phyloP scores from a whole-genome alignment of 2,113 vertebrate species.

The Mastomys natalensis region DNA sequence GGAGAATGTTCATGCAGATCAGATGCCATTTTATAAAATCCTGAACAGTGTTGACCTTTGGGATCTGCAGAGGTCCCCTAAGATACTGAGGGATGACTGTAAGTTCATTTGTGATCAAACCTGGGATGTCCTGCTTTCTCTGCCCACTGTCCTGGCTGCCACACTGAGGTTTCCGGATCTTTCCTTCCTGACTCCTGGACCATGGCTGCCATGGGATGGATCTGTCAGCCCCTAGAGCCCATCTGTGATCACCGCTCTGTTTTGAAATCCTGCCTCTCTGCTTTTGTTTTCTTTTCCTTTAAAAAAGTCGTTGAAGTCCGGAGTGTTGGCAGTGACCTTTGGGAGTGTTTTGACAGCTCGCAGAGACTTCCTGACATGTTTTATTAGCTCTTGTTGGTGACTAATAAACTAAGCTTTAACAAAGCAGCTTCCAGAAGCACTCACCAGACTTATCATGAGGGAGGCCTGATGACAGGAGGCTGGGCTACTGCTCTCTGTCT shows the following conservation, averaged over 20 bases:
- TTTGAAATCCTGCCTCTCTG: conserved; percentile 45
- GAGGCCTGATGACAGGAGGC: conserved; percentile 32
- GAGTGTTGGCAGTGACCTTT: conserved; percentile 79
- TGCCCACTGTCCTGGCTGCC: not conserved
- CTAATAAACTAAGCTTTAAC: conserved; percentile 74
- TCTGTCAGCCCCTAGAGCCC: not conserved
- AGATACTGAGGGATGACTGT: not conserved
- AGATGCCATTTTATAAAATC: not conserved
- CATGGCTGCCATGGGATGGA: not conserved
- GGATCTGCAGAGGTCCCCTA: not conserved
- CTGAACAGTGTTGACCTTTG: not conserved
- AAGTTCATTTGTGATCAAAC: not conserved
- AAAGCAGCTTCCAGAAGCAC: conserved; percentile 55
- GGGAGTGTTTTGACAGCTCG: conserved; percentile 81
- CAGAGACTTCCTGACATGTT: conserved; percentile 80
- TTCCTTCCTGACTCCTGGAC: not conserved
- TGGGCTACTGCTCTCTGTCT: not conserved
- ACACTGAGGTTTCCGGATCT: not conserved
- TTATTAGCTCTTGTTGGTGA: conserved; percentile 80
- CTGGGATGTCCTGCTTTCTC: not conserved
- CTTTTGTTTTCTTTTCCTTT: conserved; percentile 80
- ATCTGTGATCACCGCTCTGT: conserved; percentile 27
- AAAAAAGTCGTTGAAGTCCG: conserved; percentile 68
- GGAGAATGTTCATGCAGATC: not conserved
- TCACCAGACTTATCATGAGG: not conserved